Conservation (phyloP, 2,797 vertebrate species). For the Galagoides demidoff region DNA sequence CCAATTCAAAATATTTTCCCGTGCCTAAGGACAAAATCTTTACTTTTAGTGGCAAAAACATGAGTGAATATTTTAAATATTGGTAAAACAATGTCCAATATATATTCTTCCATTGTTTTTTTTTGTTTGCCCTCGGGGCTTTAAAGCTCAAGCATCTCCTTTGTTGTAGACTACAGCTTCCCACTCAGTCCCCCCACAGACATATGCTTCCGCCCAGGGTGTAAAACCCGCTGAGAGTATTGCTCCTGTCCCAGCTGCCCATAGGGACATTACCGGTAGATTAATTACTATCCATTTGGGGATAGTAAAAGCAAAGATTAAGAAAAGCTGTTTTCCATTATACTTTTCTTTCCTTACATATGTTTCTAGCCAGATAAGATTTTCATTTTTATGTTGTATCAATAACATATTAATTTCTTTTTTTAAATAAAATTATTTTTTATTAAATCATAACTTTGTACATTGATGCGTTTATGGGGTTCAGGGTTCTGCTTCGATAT, state of each 20-base stretch:
- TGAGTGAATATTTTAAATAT: neutral
- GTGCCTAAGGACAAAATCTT: neutral
- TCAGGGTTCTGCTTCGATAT: too few species aligned
- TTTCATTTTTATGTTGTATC: neutral
- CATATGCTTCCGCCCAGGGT: neutral
- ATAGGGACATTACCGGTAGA: neutral
- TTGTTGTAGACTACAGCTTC: too few species aligned
- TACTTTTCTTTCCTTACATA: neutral
- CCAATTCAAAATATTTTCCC: neutral
- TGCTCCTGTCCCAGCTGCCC: neutral
- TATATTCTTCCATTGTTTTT: neutral
- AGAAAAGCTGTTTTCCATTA: neutral
- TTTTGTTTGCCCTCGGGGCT: neutral
- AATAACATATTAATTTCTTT: constrained; percentile 24
- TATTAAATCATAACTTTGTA: too few species aligned
- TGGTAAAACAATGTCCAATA: neutral
- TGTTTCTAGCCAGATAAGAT: neutral
- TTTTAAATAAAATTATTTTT: too few species aligned
- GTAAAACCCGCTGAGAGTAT: neutral
- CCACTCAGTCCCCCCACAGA: neutral
- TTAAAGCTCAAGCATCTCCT: neutral
- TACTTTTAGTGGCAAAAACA: constrained; percentile 31
- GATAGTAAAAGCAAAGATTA: neutral
- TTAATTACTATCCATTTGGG: neutral
- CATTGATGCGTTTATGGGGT: too few species aligned